phyloP scores from a whole-genome alignment of 2,797 vertebrate genomes.

The Basileuterus tristriatus region DNA sequence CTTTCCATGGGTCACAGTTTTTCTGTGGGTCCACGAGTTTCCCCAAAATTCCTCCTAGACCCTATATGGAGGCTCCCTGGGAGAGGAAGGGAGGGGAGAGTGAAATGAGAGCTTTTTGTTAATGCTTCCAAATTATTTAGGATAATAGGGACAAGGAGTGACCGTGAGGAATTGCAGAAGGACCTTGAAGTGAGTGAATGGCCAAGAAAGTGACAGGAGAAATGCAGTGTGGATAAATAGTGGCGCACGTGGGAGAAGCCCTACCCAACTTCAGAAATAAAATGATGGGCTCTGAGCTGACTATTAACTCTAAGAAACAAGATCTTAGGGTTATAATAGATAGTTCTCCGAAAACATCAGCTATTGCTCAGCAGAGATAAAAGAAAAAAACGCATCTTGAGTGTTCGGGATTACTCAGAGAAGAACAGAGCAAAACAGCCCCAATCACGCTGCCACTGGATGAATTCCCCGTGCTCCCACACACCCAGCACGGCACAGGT shows the following conservation, averaged over 20 bases:
- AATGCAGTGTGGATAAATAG: conserved; percentile 18
- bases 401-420: conserved; percentile 49
- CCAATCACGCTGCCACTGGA: not conserved
- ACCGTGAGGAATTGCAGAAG: conserved; percentile 5
- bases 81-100: not conserved
- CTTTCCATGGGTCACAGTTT: not conserved
- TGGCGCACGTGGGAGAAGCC: not conserved
- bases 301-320: conserved; percentile 38
- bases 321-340: conserved; percentile 26
- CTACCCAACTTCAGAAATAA: conserved; percentile 14
- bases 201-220: conserved; percentile 42
- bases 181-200: not conserved
- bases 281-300: conserved; percentile 38
- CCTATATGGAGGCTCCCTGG: not conserved
- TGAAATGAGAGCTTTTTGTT: not conserved
- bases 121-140: not conserved
- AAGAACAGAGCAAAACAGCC: conserved; percentile 12
- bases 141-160: not conserved
- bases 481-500: fast-evolving
- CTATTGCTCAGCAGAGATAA: conserved; percentile 45
- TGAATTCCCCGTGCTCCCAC: not conserved
- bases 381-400: not conserved
- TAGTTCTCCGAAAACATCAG: conserved; percentile 18
- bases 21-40: fast-evolving
- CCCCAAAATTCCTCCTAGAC: not conserved